Evolutionary conservation across 92 coral and sea anemone species (phyloP).

Genomic region (Epizoanthus stellaris): DNA sequence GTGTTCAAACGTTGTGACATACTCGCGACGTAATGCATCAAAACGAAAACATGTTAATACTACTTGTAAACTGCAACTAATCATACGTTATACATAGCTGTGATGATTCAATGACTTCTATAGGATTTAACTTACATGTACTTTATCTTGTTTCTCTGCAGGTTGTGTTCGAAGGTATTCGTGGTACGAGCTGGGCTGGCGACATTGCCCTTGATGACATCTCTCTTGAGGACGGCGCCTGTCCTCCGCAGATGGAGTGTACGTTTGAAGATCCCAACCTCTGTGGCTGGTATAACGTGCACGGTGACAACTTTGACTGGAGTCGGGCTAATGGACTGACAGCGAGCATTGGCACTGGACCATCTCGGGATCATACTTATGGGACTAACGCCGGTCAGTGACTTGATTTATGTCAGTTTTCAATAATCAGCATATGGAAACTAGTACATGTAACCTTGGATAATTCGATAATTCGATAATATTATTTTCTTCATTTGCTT

Average conservation of each 20-base stretch:
- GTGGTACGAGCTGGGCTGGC: constrained; percentile 90
- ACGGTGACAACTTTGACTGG: constrained; percentile 98
- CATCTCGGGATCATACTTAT: constrained; percentile 83
- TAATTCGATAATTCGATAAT: too few relatives aligned
- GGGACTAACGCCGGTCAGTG: constrained; percentile 78
- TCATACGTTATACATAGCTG: not conserved
- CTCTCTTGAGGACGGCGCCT: constrained; percentile 80
- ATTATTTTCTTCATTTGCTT: too few relatives aligned
- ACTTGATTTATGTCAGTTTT: not conserved
- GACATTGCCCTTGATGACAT: constrained; percentile 93
- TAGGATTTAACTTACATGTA: too few relatives aligned
- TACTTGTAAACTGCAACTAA: not conserved
- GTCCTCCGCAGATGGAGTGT: constrained; percentile 85
- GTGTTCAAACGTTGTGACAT: not conserved
- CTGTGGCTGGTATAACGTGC: constrained; percentile 90
- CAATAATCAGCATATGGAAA: too few relatives aligned
- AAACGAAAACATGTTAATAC: not conserved
- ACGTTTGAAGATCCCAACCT: constrained; percentile 81
- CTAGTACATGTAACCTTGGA: too few relatives aligned
- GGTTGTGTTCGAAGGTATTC: constrained; percentile 93
- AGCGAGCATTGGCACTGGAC: constrained; percentile 91
- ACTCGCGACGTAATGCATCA: too few relatives aligned
- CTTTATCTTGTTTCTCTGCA: constrained; percentile 2
- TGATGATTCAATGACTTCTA: too few relatives aligned
- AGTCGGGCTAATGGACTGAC: constrained; percentile 88